These are phyloP conservation scores for Engraulis encrasicolus DNA, from an alignment of 2,113 vertebrate species.

Conservation along the genomic window DNA sequence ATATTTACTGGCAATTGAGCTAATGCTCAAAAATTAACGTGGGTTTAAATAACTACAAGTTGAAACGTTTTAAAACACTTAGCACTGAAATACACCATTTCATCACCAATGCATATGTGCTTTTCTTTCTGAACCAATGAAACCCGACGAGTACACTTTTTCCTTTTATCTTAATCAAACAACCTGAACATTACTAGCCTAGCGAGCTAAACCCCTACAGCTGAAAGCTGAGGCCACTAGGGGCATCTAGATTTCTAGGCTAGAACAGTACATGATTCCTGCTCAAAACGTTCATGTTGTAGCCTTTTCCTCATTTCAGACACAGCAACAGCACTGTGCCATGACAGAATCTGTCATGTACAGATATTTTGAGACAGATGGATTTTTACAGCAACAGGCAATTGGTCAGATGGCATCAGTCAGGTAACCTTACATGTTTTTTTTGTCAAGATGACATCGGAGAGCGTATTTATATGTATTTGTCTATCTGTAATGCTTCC, in stretches of 20 bases:
- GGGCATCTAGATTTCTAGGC: neutral
- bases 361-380: neutral
- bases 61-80: neutral
- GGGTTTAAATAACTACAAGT: neutral
- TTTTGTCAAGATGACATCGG: neutral
- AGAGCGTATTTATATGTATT: neutral
- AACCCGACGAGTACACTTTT: neutral
- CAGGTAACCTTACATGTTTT: neutral
- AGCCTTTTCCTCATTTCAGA: neutral
- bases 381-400: neutral
- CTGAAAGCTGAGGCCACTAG: too few species aligned
- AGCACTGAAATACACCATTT: neutral
- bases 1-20: neutral
- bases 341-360: neutral
- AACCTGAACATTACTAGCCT: too few species aligned
- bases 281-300: neutral
- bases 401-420: neutral
- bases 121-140: too few species aligned
- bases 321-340: neutral
- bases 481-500: neutral
- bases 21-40: neutral
- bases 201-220: too few species aligned
- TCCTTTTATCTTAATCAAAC: neutral
- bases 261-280: too few species aligned
- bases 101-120: too few species aligned